Evolutionary conservation across 1,140 invertebrate genomes (phyloP), one percentile per base, ranked within the genome.

Genomic region (Ceratoteleas bidentatus): DNA sequence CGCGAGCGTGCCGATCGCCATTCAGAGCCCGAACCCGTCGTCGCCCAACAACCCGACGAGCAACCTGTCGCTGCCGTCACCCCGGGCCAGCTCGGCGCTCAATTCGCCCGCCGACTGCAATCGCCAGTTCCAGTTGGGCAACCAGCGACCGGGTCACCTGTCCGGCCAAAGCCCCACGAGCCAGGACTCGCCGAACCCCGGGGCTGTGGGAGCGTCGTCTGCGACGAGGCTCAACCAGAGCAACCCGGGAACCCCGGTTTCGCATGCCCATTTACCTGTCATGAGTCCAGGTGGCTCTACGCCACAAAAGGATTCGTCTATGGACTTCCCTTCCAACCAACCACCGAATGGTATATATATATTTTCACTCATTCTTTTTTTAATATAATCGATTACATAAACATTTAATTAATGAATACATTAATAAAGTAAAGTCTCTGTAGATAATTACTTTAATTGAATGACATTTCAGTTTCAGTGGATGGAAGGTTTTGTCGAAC

Each of bases 401-500:
- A n/a, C n/a, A n/a, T n/a, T n/a, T n/a, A n/a, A n/a, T n/a, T n/a
- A n/a, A n/a, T n/a, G n/a, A n/a, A n/a, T n/a, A n/a, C n/a, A n/a
- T n/a, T n/a, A n/a, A n/a, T n/a, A n/a, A n/a, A n/a, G n/a, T n/a
- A n/a, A n/a, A n/a, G n/a, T n/a, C n/a, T n/a, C n/a, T n/a, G n/a
- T n/a, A n/a, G n/a, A n/a, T n/a, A n/a, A n/a, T n/a, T n/a, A n/a
- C n/a, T n/a, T 24, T 24, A 24, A 24, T 24, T 2, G 4, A 24
- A 24, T 24, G 24, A 24, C 24, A 24, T 54, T 65, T 72, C 75
- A 84, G 84, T 88, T 88, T 84, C 86, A 93, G 94, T 94, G 85
- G 95, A 96, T 87, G 95, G 95, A 85, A 95, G 96, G 93, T 96
- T 96, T 92, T 95, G 95, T 83, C 93, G 95, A 87, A 95, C 95